These are phyloP conservation scores for Triops cancriformis DNA, from an alignment of 1,140 invertebrate species.

Conservation along the genomic window DNA sequence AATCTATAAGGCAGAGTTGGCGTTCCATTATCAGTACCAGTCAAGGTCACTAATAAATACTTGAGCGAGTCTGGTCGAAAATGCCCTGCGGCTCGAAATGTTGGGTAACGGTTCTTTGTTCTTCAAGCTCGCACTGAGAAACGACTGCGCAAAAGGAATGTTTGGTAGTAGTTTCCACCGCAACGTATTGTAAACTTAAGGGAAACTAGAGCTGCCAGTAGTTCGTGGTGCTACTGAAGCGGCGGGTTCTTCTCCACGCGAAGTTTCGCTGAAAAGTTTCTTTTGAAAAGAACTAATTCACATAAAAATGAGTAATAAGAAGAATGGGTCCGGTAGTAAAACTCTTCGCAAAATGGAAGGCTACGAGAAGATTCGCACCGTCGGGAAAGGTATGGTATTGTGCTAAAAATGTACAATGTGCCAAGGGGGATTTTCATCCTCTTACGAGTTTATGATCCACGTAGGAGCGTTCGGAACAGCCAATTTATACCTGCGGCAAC, in stretches of 20 bases:
- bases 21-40: too few species aligned
- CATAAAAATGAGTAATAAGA: not conserved
- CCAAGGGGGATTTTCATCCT: too few species aligned
- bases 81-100: not conserved
- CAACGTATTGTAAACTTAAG: not conserved
- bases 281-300: not conserved
- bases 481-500: conserved; percentile 55
- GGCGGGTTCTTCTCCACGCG: not conserved
- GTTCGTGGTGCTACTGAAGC: not conserved
- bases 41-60: too few species aligned
- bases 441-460: conserved; percentile 26
- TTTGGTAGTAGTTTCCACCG: not conserved
- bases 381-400: conserved; percentile 46
- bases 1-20: too few species aligned
- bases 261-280: not conserved
- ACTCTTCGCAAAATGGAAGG: conserved; percentile 33
- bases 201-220: not conserved
- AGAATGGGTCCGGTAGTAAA: not conserved
- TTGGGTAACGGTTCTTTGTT: not conserved
- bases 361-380: conserved; percentile 52
- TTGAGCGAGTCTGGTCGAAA: too few species aligned
- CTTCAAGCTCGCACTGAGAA: not conserved
- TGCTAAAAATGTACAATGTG: not conserved
- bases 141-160: not conserved
- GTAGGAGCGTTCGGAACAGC: conserved; percentile 66